phyloP scores from a whole-genome alignment of 2,797 vertebrate species.

The Merluccius polli region DNA sequence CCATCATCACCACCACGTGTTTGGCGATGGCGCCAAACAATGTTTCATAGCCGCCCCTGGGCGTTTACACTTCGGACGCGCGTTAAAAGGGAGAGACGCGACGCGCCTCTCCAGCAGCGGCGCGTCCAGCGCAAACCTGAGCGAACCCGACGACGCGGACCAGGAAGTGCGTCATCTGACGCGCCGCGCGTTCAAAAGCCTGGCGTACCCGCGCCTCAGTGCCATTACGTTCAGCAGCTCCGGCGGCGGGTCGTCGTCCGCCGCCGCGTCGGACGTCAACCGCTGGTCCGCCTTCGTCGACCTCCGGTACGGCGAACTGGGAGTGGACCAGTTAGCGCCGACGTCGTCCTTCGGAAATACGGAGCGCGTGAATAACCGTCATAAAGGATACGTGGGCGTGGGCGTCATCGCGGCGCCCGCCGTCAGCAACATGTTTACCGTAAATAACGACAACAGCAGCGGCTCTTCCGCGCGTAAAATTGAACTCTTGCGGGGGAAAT shows the following conservation, averaged over 20 bases:
- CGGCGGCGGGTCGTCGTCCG: slow-evolving; percentile 82
- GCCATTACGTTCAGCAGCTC: slow-evolving; percentile 83
- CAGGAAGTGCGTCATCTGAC: slow-evolving; percentile 94
- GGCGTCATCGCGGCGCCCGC: slow-evolving; percentile 67
- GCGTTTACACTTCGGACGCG: slow-evolving; percentile 76
- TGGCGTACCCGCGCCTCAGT: slow-evolving; percentile 87
- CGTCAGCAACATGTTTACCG: slow-evolving; percentile 74
- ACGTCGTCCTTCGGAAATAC: slow-evolving; percentile 59
- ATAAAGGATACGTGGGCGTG: slow-evolving; percentile 42
- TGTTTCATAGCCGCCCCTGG: slow-evolving; percentile 78
- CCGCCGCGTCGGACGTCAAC: slow-evolving; percentile 77
- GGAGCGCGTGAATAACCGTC: slow-evolving; percentile 20
- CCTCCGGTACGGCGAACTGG: slow-evolving; percentile 81
- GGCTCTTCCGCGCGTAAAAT: slow-evolving; percentile 60
- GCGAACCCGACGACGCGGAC: slow-evolving; percentile 93
- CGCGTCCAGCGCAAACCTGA: slow-evolving; percentile 82
- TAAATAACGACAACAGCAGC: slow-evolving; percentile 57
- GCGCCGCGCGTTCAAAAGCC: slow-evolving; percentile 86
- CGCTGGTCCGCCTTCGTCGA: slow-evolving; percentile 90
- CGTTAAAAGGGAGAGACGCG: slow-evolving; percentile 68
- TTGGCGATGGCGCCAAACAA: slow-evolving; percentile 68
- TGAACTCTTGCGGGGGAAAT: slow-evolving; percentile 68
- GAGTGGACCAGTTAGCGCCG: slow-evolving; percentile 68
- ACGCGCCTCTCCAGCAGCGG: slow-evolving; percentile 85
- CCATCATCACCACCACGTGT: slow-evolving; percentile 58